Evolutionary conservation across 2,113 vertebrate species (phyloP).

Genomic region (Thryonomys swinderianus): DNA sequence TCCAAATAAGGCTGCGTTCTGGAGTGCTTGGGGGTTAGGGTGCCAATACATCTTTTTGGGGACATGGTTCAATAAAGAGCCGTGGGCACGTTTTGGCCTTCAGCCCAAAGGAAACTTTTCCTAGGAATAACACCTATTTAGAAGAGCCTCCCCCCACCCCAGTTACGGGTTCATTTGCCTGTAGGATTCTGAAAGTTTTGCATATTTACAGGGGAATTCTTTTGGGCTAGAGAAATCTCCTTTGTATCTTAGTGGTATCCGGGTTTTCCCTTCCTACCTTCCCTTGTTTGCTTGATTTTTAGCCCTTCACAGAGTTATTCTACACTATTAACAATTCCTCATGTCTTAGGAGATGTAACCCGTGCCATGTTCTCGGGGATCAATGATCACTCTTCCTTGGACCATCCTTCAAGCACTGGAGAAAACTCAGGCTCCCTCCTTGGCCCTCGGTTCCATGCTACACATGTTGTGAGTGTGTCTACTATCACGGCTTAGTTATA

Average conservation of each 20-base stretch:
- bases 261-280: background rate
- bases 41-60: background rate
- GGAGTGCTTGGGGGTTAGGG: background rate
- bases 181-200: constrained; percentile 19
- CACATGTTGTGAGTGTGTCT: background rate
- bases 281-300: background rate
- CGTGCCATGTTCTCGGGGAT: background rate
- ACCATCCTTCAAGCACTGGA: background rate
- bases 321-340: background rate
- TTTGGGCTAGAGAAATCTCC: background rate
- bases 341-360: background rate
- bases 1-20: constrained; percentile 37
- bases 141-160: background rate
- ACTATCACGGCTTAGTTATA: background rate
- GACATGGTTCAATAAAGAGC: background rate
- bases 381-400: background rate
- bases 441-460: background rate
- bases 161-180: constrained; percentile 29
- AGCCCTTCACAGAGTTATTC: background rate
- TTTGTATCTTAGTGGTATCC: background rate
- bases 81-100: background rate
- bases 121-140: background rate
- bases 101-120: background rate
- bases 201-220: background rate
- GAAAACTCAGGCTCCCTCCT: background rate